Evolutionary conservation across 2,113 vertebrate species (phyloP), one percentile per base, ranked within the genome.

Genomic region (Calyptomena viridis): DNA sequence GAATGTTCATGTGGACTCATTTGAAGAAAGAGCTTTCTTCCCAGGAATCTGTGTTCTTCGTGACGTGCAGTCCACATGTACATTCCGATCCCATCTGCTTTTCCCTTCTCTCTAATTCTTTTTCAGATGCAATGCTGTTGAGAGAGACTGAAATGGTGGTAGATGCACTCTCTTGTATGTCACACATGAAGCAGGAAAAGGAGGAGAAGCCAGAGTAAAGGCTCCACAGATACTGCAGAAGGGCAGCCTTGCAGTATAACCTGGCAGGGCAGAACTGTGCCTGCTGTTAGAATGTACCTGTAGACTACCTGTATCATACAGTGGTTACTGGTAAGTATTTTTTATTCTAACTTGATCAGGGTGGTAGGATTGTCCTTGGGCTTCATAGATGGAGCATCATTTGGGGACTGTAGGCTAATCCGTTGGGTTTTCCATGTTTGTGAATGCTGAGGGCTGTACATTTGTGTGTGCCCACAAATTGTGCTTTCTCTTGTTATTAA

Each of bases 51-150:
- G 35, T 88, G 30, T 77, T 90, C 90, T 95, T 96, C 2, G 0
- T 92, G 80, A 63, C 3, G 2, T 71, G 68, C 69, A 80, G 96
- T 96, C 96, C 96, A 94, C 96, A 95, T 95, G 95, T 94, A 95
- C 96, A 95, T 95, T 97, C 94, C 76, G 9, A 1, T 87, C 64
- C 96, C 95, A 92, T 90, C 91, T 97, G 84, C 95, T 94, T 96
- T 94, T 97, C 93, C 94, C 77, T 96, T 97, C 95, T 96, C 79
- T 96, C 87, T 95, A 90, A 96, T 97, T 97, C 94, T 97, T 95
- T 97, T 97, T 97, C 96, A 97, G 96, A 97, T 96, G 96, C 94
- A 95, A 96, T 95, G 95, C 95, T 96, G 95, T 94, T 97, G 74
- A 97, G 90, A 95, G 68, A 96, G 83, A 92, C 96, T 97, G 95